Conservation (phyloP, 92 coral and sea anemone genomes). For the Bergia sp. region DNA sequence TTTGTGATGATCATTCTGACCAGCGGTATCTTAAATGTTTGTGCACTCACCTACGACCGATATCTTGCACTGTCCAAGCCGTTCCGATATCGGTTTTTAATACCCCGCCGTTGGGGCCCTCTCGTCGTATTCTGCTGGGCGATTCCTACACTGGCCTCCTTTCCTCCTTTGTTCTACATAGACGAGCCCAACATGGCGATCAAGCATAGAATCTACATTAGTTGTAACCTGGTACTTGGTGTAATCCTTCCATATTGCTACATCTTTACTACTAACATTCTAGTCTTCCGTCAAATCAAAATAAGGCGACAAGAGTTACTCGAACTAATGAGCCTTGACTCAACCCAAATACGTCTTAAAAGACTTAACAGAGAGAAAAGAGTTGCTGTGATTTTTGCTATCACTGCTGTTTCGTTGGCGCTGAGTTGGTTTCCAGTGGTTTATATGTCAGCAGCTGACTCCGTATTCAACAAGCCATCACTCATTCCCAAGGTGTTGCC, state of each 20-base stretch:
- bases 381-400: conserved; percentile 1
- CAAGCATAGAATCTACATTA: conserved; percentile 4
- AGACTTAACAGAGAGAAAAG: conserved; percentile 19
- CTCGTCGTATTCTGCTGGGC: conserved; percentile 24
- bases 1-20: conserved; percentile 27
- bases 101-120: conserved; percentile 31
- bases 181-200: background rate
- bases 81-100: conserved; percentile 36
- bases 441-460: conserved; percentile 11
- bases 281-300: conserved; percentile 24
- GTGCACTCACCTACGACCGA: conserved; percentile 24
- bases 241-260: conserved; percentile 13
- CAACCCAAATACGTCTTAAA: conserved; percentile 26
- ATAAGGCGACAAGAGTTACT: background rate
- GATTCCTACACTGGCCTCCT: background rate
- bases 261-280: conserved; percentile 7
- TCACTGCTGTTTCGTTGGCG: conserved; percentile 18
- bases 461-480: conserved; percentile 15
- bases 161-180: conserved; percentile 21
- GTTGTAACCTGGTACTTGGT: conserved; percentile 10
- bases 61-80: conserved; percentile 34
- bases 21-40: conserved; percentile 27
- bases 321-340: background rate
- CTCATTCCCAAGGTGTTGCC: conserved; percentile 1
- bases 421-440: conserved; percentile 34